phyloP scores from a whole-genome alignment of 2,797 vertebrate species.

The Myotis daubentonii region DNA sequence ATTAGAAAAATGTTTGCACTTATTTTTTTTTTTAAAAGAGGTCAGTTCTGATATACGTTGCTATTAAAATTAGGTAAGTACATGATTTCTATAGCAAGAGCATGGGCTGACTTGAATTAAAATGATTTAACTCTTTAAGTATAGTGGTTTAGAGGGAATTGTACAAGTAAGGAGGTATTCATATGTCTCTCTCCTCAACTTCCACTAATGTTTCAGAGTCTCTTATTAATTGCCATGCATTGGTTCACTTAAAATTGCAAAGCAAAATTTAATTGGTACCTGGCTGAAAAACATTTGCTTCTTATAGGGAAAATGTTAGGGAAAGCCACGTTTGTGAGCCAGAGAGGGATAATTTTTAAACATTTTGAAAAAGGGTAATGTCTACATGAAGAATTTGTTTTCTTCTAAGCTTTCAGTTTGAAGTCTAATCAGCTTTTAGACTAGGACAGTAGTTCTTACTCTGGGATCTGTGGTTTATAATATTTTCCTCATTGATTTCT shows the following conservation, averaged over 20 bases:
- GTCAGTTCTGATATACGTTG: not conserved
- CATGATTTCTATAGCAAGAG: not conserved
- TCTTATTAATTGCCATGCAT: not conserved
- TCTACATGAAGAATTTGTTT: conserved; percentile 22
- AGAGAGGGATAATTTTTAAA: not conserved
- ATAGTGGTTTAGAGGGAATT: conserved; percentile 7
- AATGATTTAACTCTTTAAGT: not conserved
- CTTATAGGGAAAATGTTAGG: not conserved
- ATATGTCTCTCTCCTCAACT: not conserved
- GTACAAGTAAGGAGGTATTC: not conserved
- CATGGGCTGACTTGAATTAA: not conserved
- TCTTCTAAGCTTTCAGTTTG: conserved; percentile 27
- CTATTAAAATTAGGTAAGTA: conserved; percentile 1
- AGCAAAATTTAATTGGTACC: conserved; percentile 33
- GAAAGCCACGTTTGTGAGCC: not conserved
- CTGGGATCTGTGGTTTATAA: not conserved
- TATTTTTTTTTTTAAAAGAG: not conserved
- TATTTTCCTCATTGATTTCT: not conserved
- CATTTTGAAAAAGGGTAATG: conserved; percentile 16
- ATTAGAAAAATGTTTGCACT: not conserved
- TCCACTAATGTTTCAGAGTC: not conserved
- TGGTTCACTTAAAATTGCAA: conserved; percentile 20
- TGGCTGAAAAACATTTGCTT: conserved; percentile 45
- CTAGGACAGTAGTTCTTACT: not conserved
- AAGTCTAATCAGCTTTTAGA: not conserved